Evolutionary conservation across 2,113 vertebrate species (phyloP).

Genomic region (Campylomormyrus tamandua): DNA sequence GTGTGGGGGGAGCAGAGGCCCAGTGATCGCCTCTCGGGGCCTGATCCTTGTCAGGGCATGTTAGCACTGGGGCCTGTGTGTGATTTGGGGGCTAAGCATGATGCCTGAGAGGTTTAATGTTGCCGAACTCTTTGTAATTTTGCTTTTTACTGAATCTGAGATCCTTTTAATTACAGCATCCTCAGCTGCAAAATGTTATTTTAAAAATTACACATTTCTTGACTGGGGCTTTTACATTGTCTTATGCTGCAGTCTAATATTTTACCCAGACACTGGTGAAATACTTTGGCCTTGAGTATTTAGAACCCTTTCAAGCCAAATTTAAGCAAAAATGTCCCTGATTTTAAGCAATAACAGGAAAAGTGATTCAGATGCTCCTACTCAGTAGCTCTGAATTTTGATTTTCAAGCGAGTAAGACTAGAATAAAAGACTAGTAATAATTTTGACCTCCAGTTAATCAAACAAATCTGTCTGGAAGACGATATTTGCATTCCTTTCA

Average conservation of each 20-base stretch:
- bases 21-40: neutral
- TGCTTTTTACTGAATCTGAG: neutral
- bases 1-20: conserved; percentile 4
- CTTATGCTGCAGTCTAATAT: neutral
- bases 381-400: neutral
- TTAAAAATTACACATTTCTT: neutral
- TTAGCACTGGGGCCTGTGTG: neutral
- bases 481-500: neutral
- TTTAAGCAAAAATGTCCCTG: neutral
- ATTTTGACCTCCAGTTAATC: neutral
- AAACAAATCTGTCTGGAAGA: neutral
- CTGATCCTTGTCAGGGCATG: neutral
- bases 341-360: neutral
- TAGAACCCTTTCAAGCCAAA: neutral
- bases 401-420: neutral
- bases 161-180: neutral
- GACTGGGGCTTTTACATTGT: neutral
- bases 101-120: neutral
- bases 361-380: neutral
- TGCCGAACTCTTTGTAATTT: neutral
- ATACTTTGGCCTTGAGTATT: neutral
- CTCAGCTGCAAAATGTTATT: neutral
- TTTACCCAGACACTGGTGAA: neutral
- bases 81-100: neutral
- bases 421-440: neutral